Evolutionary conservation across 2,797 vertebrate species (phyloP).

Genomic region (Erethizon dorsatum): DNA sequence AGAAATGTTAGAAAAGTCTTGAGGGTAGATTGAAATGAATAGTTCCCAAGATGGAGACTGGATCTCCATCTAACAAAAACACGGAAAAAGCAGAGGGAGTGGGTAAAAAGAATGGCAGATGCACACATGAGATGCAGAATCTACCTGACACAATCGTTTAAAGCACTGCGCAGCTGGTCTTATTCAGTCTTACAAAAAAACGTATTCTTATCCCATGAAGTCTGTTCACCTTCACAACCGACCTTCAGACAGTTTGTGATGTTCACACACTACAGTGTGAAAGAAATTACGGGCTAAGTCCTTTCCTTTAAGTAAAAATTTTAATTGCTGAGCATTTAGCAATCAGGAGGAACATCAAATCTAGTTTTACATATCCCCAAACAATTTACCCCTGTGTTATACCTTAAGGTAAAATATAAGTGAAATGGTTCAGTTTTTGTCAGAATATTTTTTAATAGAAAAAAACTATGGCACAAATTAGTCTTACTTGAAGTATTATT

Average conservation of each 20-base stretch:
- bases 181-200: background rate
- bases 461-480: background rate
- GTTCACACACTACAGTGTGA: background rate
- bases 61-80: background rate
- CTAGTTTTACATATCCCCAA: background rate
- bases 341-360: background rate
- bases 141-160: background rate
- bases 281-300: background rate
- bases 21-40: background rate
- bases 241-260: background rate
- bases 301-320: constrained; percentile 11
- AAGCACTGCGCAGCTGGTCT: background rate
- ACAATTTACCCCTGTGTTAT: background rate
- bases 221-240: background rate
- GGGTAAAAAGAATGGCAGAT: background rate
- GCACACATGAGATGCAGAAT: background rate
- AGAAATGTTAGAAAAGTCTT: background rate
- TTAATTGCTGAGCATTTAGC: background rate
- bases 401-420: background rate
- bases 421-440: background rate
- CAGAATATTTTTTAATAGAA: background rate
- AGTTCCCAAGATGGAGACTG: background rate
- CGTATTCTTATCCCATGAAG: background rate
- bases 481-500: background rate
- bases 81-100: background rate